These are phyloP conservation scores for Rhyacophila evoluta DNA, from an alignment of 2,888 invertebrate genomes.

Conservation along the genomic window DNA sequence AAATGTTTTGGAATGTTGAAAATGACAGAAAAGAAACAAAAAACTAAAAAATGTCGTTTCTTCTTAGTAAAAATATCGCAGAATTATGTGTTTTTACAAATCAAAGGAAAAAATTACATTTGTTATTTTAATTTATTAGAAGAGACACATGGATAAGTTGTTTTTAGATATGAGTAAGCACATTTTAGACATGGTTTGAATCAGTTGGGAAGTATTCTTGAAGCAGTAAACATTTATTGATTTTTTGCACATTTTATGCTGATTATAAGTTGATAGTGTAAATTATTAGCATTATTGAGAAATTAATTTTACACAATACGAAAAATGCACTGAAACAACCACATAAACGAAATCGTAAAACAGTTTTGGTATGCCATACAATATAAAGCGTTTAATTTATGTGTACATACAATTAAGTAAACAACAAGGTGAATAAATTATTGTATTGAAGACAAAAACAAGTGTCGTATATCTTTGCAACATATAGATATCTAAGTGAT, in stretches of 20 bases:
- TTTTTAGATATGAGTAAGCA: not conserved
- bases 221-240: not conserved
- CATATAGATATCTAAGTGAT: not conserved
- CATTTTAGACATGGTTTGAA: not conserved
- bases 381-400: not conserved
- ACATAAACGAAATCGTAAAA: not conserved
- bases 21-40: not conserved
- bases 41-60: not conserved
- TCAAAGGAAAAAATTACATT: not conserved
- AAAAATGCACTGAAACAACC: not conserved
- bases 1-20: constrained; percentile 6
- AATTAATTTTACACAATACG: not conserved
- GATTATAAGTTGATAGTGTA: not conserved
- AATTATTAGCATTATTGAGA: constrained; percentile 19
- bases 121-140: not conserved
- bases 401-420: not conserved
- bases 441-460: not conserved
- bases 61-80: not conserved
- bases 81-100: not conserved
- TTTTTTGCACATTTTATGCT: not conserved
- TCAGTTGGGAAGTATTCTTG: not conserved
- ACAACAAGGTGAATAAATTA: not conserved
- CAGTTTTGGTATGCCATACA: not conserved
- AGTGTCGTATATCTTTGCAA: not conserved
- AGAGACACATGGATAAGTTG: not conserved